Evolutionary conservation across 2,888 invertebrate genomes (phyloP).

Genomic region (Lagria hirta): DNA sequence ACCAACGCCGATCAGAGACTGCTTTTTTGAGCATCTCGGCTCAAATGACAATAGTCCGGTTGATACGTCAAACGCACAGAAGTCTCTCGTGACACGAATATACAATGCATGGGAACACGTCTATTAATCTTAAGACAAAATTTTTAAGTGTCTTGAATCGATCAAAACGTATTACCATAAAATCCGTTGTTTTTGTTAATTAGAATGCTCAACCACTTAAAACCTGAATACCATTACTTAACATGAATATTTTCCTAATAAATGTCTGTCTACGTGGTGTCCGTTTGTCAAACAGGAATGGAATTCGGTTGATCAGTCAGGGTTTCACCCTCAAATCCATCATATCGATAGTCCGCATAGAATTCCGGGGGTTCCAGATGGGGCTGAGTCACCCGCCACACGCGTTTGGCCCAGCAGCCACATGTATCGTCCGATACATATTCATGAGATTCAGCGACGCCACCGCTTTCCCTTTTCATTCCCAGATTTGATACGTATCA

Average conservation of each 20-base stretch:
- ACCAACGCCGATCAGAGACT: constrained; percentile 41
- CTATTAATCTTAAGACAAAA: too few species aligned
- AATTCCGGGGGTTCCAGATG: constrained; percentile 48
- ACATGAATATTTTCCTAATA: too few species aligned
- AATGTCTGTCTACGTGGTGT: constrained; percentile 12
- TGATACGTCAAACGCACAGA: constrained; percentile 37
- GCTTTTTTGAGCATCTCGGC: constrained; percentile 36
- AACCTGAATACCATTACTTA: too few species aligned
- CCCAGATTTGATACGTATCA: constrained; percentile 27
- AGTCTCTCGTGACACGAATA: constrained; percentile 48
- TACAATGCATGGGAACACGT: constrained; percentile 52
- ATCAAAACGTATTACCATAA: too few species aligned
- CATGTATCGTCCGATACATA: constrained; percentile 53
- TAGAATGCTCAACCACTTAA: too few species aligned
- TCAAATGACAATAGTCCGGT: constrained; percentile 40
- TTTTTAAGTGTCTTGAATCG: too few species aligned
- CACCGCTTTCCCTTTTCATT: constrained; percentile 49
- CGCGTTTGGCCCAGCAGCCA: constrained; percentile 39
- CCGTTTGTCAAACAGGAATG: constrained; percentile 15
- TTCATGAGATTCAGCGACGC: constrained; percentile 49
- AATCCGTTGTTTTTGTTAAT: too few species aligned
- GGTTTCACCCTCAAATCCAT: constrained; percentile 51
- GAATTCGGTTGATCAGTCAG: constrained; percentile 21
- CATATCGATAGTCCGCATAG: constrained; percentile 51
- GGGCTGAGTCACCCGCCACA: constrained; percentile 52